A percentile compares a stretch with the other conserved stretches of the same genome.
These are phyloP conservation scores for Drosophila melanica DNA, from an alignment of 1,140 invertebrate genomes.

Conservation along the genomic window DNA sequence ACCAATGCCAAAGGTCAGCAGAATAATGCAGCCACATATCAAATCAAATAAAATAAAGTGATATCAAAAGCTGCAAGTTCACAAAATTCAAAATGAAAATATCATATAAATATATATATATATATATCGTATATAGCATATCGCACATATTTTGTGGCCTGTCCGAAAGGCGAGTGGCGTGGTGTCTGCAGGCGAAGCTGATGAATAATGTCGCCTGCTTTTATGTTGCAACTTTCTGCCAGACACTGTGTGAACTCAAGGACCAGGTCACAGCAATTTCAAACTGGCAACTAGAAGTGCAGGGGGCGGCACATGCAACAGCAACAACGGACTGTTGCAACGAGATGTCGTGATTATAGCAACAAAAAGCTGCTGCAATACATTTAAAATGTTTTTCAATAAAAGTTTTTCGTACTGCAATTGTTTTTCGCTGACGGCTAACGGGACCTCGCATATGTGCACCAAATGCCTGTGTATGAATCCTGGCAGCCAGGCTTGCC, in stretches of 20 bases:
- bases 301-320: neutral
- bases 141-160: conserved; percentile 18
- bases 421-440: conserved; percentile 60
- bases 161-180: neutral
- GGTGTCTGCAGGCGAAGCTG: conserved; percentile 34
- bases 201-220: conserved; percentile 45
- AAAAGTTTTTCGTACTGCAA: conserved; percentile 72
- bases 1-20: conserved; percentile 56
- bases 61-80: conserved; percentile 18
- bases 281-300: conserved; percentile 8
- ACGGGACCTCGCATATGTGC: conserved; percentile 23
- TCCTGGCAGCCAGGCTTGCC: neutral
- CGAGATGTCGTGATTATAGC: conserved; percentile 26
- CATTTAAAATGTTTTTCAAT: conserved; percentile 81
- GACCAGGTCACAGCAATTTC: conserved; percentile 19
- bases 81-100: conserved; percentile 43
- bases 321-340: conserved; percentile 19
- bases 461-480: conserved; percentile 7
- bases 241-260: conserved; percentile 10
- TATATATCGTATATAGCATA: conserved; percentile 8
- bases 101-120: conserved; percentile 5
- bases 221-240: conserved; percentile 27
- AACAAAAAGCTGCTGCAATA: conserved; percentile 54
- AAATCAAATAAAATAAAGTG: conserved; percentile 47
- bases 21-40: conserved; percentile 37